Base-by-base conservation (phyloP, 2,113 vertebrate genomes). In the Polypterus bichir region DNA sequence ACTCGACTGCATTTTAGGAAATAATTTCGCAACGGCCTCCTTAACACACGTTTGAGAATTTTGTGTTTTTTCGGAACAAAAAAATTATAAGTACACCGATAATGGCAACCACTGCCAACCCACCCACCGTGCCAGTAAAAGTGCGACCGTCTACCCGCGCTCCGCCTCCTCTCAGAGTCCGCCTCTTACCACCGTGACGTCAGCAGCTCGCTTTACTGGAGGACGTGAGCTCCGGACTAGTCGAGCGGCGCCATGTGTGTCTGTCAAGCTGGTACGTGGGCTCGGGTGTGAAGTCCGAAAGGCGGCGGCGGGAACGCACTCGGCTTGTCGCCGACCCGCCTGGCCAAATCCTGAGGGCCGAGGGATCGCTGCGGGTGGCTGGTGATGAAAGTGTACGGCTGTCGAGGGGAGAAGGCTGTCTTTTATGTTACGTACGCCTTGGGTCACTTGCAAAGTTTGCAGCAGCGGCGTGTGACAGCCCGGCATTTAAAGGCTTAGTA, bases 181-280 rank as follows among this genome's bases (percentile, higher is more conserved):
- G 27, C 27, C 27, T 27, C 27, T 2, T 27, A 27, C 27, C 27
- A 1, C 27, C 27, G 27, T 65, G 64, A 65, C 64, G 64, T 61
- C 64, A 61, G 52, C 5, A 59, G 27, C 52, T 62, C 59, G 49
- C 55, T 66, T 54, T 66, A 65, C 62, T 54, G 51, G 57, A 55
- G 47, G 64, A 68, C 66, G 67, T 60, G 63, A 69, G 66, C 66
- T 57, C 48, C 70, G 64, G 2, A 10, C 52, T 59, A 65, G 64
- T 63, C 71, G 58, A 71, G 63, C 70, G 67, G 72, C 72, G 78
- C 76, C 79, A 76, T 77, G 76, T 76, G 73, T 49, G 53, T 59
- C 48, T 44, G 46, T n/a, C 62, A 48, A 65, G 61, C 62, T 54
- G 9, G 66, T 62, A 52, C 48, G 55, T 5, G 57, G 9, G 57